Percentiles rank a stretch among this genome's conserved stretches.
phyloP scores from a whole-genome alignment of 2,113 vertebrate genomes.

The Anarrhichthys ocellatus region DNA sequence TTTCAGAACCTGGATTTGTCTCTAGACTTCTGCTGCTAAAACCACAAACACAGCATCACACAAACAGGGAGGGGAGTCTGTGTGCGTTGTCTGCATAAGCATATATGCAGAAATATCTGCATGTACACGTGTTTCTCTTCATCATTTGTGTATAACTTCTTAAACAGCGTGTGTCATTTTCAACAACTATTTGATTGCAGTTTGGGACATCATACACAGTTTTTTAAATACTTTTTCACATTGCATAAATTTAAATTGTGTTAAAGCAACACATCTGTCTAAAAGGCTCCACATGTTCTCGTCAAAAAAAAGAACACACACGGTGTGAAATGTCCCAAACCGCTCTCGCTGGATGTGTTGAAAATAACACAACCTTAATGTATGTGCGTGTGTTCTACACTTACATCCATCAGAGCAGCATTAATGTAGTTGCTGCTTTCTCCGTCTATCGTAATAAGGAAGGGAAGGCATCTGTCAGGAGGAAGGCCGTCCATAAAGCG shows the following conservation, averaged over 20 bases:
- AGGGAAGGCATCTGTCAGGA: slow-evolving; percentile 98
- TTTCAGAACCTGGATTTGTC: slow-evolving; percentile 87
- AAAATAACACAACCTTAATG: slow-evolving; percentile 56
- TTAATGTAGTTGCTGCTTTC: slow-evolving; percentile 99
- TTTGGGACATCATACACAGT: slow-evolving; percentile 48
- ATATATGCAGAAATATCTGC: slow-evolving; percentile 7
- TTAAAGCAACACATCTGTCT: slow-evolving; percentile 18
- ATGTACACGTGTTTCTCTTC: slow-evolving; percentile 18
- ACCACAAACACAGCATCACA: slow-evolving; percentile 82
- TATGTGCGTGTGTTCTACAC: slow-evolving; percentile 61
- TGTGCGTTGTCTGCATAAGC: slow-evolving; percentile 38
- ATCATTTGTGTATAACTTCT: slow-evolving; percentile 7
- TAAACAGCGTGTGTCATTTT: slow-evolving; percentile 54
- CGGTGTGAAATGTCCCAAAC: slow-evolving; percentile 56
- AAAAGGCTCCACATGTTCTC: neutral
- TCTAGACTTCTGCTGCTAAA: slow-evolving; percentile 84
- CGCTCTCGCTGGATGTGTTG: slow-evolving; percentile 48
- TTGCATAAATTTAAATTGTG: neutral
- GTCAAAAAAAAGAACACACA: neutral
- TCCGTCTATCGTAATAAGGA: slow-evolving; percentile 99
- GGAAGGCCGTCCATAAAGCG: slow-evolving; percentile 99
- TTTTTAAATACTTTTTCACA: neutral
- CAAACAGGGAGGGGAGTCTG: slow-evolving; percentile 76
- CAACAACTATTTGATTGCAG: slow-evolving; percentile 52
- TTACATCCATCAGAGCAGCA: slow-evolving; percentile 99